These are phyloP conservation scores for Oscarella lobularis DNA, from an alignment of 37 sponge, comb jelly and placozoan genomes.

Conservation along the genomic window DNA sequence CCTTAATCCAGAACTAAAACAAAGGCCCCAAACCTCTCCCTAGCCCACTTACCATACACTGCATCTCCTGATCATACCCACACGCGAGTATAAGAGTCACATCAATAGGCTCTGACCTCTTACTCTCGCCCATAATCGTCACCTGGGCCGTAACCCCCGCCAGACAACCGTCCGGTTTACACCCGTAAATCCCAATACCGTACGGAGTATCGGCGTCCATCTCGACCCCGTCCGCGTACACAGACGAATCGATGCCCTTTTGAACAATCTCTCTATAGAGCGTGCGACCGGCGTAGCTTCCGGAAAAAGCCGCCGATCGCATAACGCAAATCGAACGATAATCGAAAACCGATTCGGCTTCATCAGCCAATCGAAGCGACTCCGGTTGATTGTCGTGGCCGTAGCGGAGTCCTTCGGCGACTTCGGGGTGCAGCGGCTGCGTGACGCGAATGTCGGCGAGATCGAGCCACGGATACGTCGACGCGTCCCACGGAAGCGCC, in stretches of 20 bases:
- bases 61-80: background rate
- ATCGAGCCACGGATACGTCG: background rate
- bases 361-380: background rate
- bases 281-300: background rate
- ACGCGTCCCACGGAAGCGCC: background rate
- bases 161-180: background rate
- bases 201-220: background rate
- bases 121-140: background rate
- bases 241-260: background rate
- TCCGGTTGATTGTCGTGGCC: background rate
- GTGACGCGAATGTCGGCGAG: background rate
- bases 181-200: background rate
- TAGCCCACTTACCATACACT: background rate
- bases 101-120: background rate
- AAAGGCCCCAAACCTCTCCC: too few relatives aligned
- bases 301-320: background rate
- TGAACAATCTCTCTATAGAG: background rate
- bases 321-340: background rate
- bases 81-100: background rate
- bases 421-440: background rate
- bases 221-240: background rate
- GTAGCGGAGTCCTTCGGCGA: background rate
- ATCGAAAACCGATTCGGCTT: background rate
- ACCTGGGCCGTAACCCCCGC: background rate
- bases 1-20: too few relatives aligned